Conservation (phyloP, 2,888 invertebrate genomes). For the Scaptomyza parva region DNA sequence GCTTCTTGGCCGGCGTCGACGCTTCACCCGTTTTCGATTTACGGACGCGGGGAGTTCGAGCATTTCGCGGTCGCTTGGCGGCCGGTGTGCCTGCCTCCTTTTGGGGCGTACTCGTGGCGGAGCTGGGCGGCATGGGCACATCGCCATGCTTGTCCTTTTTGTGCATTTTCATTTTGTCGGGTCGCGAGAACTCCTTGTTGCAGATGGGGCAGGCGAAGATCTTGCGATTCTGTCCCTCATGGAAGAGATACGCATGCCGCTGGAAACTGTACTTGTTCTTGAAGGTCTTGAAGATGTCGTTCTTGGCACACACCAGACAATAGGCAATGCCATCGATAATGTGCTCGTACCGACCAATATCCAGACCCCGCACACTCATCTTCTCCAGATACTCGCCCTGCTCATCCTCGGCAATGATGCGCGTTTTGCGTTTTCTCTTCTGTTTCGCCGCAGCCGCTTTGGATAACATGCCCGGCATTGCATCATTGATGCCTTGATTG, state of each 20-base stretch:
- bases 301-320: slow-evolving; percentile 83
- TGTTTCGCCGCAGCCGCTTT: slow-evolving; percentile 77
- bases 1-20: slow-evolving; percentile 72
- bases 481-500: slow-evolving; percentile 46
- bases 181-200: slow-evolving; percentile 83
- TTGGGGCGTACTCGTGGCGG: slow-evolving; percentile 55
- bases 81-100: slow-evolving; percentile 61
- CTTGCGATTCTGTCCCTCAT: slow-evolving; percentile 83
- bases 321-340: slow-evolving; percentile 83
- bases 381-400: slow-evolving; percentile 84
- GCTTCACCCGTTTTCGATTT: slow-evolving; percentile 58
- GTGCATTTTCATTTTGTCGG: slow-evolving; percentile 84
- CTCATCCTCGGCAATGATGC: slow-evolving; percentile 81
- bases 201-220: slow-evolving; percentile 84
- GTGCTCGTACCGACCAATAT: slow-evolving; percentile 84
- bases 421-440: slow-evolving; percentile 83
- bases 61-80: slow-evolving; percentile 65
- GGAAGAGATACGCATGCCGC: slow-evolving; percentile 83
- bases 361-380: slow-evolving; percentile 84
- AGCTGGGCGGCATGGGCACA: slow-evolving; percentile 68
- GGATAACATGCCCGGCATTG: slow-evolving; percentile 51
- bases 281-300: slow-evolving; percentile 83
- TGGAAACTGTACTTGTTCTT: slow-evolving; percentile 84
- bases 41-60: slow-evolving; percentile 77
- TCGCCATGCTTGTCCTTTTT: slow-evolving; percentile 84